phyloP scores from a whole-genome alignment of 1,140 invertebrate genomes.

The Macrocentrus cingulum region DNA sequence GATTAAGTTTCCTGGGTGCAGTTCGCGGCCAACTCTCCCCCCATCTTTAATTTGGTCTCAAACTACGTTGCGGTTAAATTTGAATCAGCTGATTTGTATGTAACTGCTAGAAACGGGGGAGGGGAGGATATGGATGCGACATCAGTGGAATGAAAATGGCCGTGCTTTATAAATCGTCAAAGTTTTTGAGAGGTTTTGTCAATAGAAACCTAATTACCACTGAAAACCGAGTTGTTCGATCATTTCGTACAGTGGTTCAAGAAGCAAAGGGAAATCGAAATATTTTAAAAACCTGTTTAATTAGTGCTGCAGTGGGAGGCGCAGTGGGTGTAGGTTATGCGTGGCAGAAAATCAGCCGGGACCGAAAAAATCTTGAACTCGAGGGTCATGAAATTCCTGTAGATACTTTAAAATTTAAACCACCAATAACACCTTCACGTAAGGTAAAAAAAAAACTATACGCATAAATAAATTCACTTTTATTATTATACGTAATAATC shows the following conservation, averaged over 20 bases:
- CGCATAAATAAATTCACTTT: conserved; percentile 16
- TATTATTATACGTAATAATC: conserved; percentile 8
- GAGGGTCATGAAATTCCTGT: conserved; percentile 51
- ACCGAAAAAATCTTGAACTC: conserved; percentile 54
- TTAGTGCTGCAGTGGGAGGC: conserved; percentile 61
- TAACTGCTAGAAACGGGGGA: no score
- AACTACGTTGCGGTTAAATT: no score
- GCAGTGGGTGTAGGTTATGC: conserved; percentile 58
- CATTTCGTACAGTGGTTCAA: conserved; percentile 36
- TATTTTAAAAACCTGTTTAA: conserved; percentile 56
- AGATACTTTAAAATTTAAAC: conserved; percentile 59
- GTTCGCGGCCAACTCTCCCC: no score
- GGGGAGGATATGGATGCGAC: no score
- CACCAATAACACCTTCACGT: conserved; percentile 53
- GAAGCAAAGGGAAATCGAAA: conserved; percentile 36
- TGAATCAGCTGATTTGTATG: no score
- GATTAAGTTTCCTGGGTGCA: no score
- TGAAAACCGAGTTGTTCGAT: conserved; percentile 22
- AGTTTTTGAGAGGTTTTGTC: conserved; percentile 30
- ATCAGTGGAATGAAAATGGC: no score
- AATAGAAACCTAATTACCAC: conserved; percentile 24
- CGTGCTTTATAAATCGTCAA: conserved; percentile 36
- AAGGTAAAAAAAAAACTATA: conserved; percentile 39
- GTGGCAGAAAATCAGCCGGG: conserved; percentile 48
- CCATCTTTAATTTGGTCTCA: no score